A percentile compares a stretch with the other conserved stretches of the same genome.
Conservation (phyloP, 2,113 vertebrate genomes). For the Otus sunia region DNA sequence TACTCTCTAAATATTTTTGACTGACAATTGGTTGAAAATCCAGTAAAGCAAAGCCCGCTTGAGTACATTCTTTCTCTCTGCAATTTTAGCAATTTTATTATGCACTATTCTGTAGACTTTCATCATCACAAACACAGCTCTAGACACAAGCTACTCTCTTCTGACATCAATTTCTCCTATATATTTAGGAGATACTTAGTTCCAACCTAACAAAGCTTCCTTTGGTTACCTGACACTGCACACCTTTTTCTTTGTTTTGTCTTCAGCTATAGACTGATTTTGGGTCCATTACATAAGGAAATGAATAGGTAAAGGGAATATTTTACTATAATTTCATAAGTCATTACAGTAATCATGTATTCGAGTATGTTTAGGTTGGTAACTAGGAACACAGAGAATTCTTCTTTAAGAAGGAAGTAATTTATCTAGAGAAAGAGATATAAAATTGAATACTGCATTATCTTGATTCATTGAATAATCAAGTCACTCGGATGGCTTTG, state of each 20-base stretch:
- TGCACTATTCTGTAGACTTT: background rate
- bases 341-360: background rate
- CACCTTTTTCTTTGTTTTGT: background rate
- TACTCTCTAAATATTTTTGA: background rate
- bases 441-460: background rate
- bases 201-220: background rate
- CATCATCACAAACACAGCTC: background rate
- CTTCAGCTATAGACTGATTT: background rate
- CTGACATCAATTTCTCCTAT: background rate
- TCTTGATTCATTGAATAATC: background rate
- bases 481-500: accelerated
- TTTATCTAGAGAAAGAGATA: background rate
- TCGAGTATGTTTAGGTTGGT: background rate
- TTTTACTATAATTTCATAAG: background rate
- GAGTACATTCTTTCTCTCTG: background rate
- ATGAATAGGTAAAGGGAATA: background rate
- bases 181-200: background rate
- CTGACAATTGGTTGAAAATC: background rate
- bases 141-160: background rate
- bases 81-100: background rate
- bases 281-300: background rate
- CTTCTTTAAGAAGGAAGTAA: background rate
- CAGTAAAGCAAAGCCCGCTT: background rate
- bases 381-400: background rate
- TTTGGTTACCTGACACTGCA: background rate